These are phyloP conservation scores for Perca schrenkii DNA, from an alignment of 2,113 vertebrate genomes.

Conservation along the genomic window DNA sequence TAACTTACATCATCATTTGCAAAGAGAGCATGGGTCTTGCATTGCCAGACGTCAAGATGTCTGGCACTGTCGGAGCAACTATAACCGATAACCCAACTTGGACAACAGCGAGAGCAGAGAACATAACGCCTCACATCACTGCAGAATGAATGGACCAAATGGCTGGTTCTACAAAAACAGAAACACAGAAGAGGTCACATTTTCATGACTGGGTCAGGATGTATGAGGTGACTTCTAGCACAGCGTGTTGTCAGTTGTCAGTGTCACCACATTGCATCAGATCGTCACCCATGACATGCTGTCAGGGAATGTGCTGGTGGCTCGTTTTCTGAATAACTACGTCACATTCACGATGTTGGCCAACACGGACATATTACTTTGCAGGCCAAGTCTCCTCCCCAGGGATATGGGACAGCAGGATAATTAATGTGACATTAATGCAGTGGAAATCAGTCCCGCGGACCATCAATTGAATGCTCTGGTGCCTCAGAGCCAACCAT, in stretches of 20 bases:
- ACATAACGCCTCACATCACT: not conserved
- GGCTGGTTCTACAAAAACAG: too few species aligned
- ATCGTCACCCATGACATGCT: slow-evolving; percentile 24
- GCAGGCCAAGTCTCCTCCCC: slow-evolving; percentile 20
- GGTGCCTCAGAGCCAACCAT: slow-evolving; percentile 51
- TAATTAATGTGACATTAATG: slow-evolving; percentile 65
- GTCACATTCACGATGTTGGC: slow-evolving; percentile 46
- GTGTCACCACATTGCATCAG: slow-evolving; percentile 34
- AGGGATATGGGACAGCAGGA: slow-evolving; percentile 13
- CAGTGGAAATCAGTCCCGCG: slow-evolving; percentile 45
- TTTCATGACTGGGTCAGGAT: not conserved
- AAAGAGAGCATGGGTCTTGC: not conserved
- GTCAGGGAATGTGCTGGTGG: slow-evolving; percentile 8
- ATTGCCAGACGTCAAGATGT: not conserved
- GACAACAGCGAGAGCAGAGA: not conserved
- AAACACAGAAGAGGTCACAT: not conserved
- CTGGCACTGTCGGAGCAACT: not conserved
- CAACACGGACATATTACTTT: slow-evolving; percentile 36
- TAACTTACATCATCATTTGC: not conserved
- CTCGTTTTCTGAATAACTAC: slow-evolving; percentile 28
- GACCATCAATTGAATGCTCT: slow-evolving; percentile 39
- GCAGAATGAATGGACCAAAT: not conserved
- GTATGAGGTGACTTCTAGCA: slow-evolving; percentile 17
- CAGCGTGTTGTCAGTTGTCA: slow-evolving; percentile 19
- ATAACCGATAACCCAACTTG: not conserved